Evolutionary conservation across 2,113 vertebrate species (phyloP).

Genomic region (Hiodon alosoides): DNA sequence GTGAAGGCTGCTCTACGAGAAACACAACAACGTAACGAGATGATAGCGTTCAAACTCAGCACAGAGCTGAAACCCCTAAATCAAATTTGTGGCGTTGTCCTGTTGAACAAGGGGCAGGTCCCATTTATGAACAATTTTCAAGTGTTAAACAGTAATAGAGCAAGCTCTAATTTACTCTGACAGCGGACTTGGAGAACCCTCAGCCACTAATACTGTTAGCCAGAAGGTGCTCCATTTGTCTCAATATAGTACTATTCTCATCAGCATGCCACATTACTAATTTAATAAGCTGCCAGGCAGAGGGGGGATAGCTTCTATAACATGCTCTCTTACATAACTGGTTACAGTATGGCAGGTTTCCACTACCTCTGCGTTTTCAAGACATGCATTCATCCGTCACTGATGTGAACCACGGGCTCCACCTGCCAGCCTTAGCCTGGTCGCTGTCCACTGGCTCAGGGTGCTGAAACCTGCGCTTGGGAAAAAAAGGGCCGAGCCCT

Average conservation of each 20-base stretch:
- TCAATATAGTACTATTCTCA: not conserved
- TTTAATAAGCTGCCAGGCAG: not conserved
- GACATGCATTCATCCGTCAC: not conserved
- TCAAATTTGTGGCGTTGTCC: no score
- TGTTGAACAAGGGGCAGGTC: no score
- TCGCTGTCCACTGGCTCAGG: not conserved
- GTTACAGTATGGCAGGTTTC: not conserved
- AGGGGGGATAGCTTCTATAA: not conserved
- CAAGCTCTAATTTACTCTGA: not conserved
- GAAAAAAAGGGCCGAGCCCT: not conserved
- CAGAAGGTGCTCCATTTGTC: conserved; percentile 6
- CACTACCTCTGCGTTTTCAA: not conserved
- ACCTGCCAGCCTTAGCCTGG: not conserved
- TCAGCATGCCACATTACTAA: not conserved
- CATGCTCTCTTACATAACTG: not conserved
- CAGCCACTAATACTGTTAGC: not conserved
- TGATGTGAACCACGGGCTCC: not conserved
- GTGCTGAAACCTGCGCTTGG: not conserved
- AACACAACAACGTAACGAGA: no score
- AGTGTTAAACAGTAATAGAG: not conserved
- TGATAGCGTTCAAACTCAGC: no score
- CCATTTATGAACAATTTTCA: no score
- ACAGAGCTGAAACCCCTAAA: no score
- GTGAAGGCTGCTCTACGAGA: no score
- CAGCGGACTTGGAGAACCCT: not conserved